Conservation (phyloP, 37 sponge, comb jelly and placozoan species). For the Sycon ciliatum region DNA sequence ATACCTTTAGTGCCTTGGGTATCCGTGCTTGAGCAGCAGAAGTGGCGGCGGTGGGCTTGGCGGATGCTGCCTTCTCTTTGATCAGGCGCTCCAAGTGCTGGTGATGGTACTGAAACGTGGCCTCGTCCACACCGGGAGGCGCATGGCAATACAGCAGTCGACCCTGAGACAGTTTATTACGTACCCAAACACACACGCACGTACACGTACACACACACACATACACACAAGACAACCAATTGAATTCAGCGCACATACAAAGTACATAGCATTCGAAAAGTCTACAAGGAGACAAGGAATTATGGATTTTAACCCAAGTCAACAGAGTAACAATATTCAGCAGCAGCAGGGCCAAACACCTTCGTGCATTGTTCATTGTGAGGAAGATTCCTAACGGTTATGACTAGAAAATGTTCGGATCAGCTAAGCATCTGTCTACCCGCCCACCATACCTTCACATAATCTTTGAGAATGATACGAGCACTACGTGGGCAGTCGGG, state of each 20-base stretch:
- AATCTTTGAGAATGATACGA: constrained; percentile 81
- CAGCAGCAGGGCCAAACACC: background rate
- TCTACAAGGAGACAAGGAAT: no score
- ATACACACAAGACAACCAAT: no score
- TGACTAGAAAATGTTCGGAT: no score
- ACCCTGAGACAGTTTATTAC: no score
- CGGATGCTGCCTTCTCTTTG: constrained; percentile 12
- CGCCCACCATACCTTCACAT: background rate
- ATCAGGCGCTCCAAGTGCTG: background rate
- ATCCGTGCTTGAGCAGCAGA: background rate
- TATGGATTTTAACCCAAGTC: no score
- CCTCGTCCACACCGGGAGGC: constrained; percentile 52
- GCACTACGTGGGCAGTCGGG: constrained; percentile 68
- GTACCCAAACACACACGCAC: no score
- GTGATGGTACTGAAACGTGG: background rate
- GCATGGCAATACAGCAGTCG: constrained; percentile 70
- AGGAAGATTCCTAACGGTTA: background rate
- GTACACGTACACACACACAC: no score
- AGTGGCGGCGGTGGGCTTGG: background rate
- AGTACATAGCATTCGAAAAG: no score
- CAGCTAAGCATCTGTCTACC: background rate
- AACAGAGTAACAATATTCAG: no score
- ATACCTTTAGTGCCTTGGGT: no score
- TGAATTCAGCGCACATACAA: no score
- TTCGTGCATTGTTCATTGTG: background rate